Evolutionary conservation across 2,888 invertebrate genomes (phyloP), one percentile per base, ranked within the genome.

Genomic region (Epinotia brunnichana): DNA sequence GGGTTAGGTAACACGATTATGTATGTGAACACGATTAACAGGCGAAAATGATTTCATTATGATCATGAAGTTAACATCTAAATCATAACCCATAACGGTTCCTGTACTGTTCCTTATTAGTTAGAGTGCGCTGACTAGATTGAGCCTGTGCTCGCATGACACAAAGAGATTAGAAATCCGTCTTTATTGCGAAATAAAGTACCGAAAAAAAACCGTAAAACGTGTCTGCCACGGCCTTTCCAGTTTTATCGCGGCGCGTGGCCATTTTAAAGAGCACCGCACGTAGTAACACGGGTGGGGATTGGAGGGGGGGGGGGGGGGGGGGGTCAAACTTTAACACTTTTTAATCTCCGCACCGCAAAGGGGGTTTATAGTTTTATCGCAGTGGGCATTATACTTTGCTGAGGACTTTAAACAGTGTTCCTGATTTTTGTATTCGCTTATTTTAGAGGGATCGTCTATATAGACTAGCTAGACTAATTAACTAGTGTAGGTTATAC

Each of bases 151-250:
- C 48, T 62, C 71, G 51, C 72, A 62, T 68, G 68, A 68, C 56
- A 67, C 72, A 72, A 61, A 68, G 48, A 68, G 67, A 72, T 72
- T 72, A 72, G 68, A 72, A 73, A 73, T 63, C 73, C 69, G 56
- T 57, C 63, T 73, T 69, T 68, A 73, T 73, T 63, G 68, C 68
- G 29, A 53, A 59, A 51, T 44, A 56, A 68, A 72, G 72, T 62
- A 68, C 68, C 72, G 10, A 29, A 51, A 73, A 67, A 71, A 63
- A 51, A 48, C 68, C 68, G 57, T 73, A 69, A 73, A 73, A 73
- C 72, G 72, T 67, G 61, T 71, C 71, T 54, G 21, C 57, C 44
- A 11, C 61, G 57, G 73, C 73, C 68, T 69, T 39, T 69, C 17
- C 62, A 69, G 19, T 73, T 73, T 73, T 73, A 73, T 69, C 29